Conservation (phyloP, 23 tunicate species). For the Halocynthia aurantium region DNA sequence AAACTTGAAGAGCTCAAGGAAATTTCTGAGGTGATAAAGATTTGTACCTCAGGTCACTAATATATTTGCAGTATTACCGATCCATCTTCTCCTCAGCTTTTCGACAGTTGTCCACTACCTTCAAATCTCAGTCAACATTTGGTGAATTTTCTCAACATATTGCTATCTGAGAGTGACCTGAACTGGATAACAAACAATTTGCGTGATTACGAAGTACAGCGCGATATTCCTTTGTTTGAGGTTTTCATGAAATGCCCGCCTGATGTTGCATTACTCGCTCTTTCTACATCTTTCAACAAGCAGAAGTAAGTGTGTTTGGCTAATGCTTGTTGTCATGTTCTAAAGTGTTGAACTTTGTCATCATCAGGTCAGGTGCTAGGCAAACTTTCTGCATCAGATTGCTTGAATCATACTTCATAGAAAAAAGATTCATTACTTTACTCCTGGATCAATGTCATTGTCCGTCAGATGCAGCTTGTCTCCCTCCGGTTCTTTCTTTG, state of each 20-base stretch:
- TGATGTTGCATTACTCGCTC: not conserved
- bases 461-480: not conserved
- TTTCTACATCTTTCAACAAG: conserved; percentile 5
- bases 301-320: conserved; percentile 5
- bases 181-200: conserved; percentile 2
- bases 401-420: conserved; percentile 10
- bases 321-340: too few relatives aligned
- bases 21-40: too few relatives aligned
- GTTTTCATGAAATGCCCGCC: conserved; percentile 2
- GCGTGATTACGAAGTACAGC: not conserved
- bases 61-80: too few relatives aligned
- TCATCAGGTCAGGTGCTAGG: conserved; percentile 4
- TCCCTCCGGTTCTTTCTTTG: not conserved
- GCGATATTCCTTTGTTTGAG: not conserved
- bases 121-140: not conserved
- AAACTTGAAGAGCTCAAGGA: too few relatives aligned
- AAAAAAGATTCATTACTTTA: conserved; percentile 3
- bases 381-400: conserved; percentile 4
- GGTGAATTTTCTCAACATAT: not conserved
- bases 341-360: not conserved
- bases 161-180: conserved; percentile 6
- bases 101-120: too few relatives aligned
- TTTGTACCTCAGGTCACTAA: too few relatives aligned
- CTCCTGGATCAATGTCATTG: not conserved
- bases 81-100: too few relatives aligned